phyloP scores from a whole-genome alignment of 2,797 vertebrate species.

The Sebastes goodei region DNA sequence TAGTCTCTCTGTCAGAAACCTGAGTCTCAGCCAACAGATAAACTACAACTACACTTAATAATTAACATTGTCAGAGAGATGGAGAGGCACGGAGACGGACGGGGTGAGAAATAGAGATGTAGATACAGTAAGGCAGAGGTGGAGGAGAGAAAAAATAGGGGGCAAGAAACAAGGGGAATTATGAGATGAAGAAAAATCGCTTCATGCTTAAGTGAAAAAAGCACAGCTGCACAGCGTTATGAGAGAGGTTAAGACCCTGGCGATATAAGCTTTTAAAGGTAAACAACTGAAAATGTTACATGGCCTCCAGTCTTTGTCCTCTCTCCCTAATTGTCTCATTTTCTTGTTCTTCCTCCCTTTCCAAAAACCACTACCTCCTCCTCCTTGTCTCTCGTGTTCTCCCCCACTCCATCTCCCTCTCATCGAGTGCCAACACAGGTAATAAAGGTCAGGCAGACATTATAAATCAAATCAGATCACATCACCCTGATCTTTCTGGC shows the following conservation, averaged over 20 bases:
- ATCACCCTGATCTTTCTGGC: constrained; percentile 67
- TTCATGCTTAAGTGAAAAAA: neutral
- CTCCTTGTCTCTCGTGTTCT: neutral
- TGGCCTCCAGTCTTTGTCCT: constrained; percentile 20
- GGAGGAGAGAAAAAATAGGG: neutral
- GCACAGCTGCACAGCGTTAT: neutral
- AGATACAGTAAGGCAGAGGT: neutral
- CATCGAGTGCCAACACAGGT: constrained; percentile 64
- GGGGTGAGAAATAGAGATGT: constrained; percentile 8
- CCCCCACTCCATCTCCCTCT: constrained; percentile 19
- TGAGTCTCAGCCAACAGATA: constrained; percentile 62
- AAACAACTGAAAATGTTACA: constrained; percentile 49
- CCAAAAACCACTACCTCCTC: neutral
- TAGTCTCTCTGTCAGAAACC: constrained; percentile 52
- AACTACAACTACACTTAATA: constrained; percentile 64
- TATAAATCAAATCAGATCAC: constrained; percentile 75
- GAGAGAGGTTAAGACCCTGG: constrained; percentile 35
- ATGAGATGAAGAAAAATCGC: constrained; percentile 7
- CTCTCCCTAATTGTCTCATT: constrained; percentile 38
- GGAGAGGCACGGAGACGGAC: constrained; percentile 10
- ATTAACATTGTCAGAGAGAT: constrained; percentile 49
- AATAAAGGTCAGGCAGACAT: constrained; percentile 79
- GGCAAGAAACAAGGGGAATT: constrained; percentile 2
- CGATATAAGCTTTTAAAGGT: constrained; percentile 26
- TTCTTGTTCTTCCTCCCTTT: neutral